phyloP scores from a whole-genome alignment of 2,113 vertebrate species.

The Malurus elegans region DNA sequence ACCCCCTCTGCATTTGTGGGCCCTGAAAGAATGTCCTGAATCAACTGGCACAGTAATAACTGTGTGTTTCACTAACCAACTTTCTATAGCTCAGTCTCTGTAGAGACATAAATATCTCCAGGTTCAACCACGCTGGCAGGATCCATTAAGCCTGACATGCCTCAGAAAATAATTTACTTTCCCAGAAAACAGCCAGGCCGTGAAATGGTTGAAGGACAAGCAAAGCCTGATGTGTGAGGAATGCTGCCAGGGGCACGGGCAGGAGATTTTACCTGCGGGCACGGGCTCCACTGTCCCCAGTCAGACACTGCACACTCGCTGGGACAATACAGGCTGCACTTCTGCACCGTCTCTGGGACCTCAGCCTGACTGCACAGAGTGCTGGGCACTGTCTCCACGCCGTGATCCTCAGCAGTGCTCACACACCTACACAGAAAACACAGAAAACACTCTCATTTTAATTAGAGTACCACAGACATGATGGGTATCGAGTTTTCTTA shows the following conservation, averaged over 20 bases:
- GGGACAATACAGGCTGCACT: slow-evolving; percentile 86
- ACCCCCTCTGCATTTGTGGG: neutral
- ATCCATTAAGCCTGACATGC: neutral
- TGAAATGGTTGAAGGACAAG: neutral
- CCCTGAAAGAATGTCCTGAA: neutral
- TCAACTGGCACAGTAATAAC: neutral
- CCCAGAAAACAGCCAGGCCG: neutral
- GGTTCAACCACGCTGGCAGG: neutral
- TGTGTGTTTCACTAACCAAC: neutral
- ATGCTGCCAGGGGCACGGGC: neutral
- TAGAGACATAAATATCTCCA: slow-evolving; percentile 2
- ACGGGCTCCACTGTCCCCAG: slow-evolving; percentile 90
- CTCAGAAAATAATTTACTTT: neutral
- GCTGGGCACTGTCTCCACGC: slow-evolving; percentile 69
- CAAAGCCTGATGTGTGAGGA: accelerated
- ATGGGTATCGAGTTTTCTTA: neutral
- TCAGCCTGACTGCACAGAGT: slow-evolving; percentile 83
- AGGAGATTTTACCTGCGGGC: slow-evolving; percentile 80
- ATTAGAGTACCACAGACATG: neutral
- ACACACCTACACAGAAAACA: slow-evolving; percentile 80
- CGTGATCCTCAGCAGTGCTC: slow-evolving; percentile 58
- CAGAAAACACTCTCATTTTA: neutral
- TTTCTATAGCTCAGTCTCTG: neutral
- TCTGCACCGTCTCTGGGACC: slow-evolving; percentile 75
- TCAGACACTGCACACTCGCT: slow-evolving; percentile 86